Base-by-base conservation (phyloP, 2,113 vertebrate genomes). In the Fulica atra region DNA sequence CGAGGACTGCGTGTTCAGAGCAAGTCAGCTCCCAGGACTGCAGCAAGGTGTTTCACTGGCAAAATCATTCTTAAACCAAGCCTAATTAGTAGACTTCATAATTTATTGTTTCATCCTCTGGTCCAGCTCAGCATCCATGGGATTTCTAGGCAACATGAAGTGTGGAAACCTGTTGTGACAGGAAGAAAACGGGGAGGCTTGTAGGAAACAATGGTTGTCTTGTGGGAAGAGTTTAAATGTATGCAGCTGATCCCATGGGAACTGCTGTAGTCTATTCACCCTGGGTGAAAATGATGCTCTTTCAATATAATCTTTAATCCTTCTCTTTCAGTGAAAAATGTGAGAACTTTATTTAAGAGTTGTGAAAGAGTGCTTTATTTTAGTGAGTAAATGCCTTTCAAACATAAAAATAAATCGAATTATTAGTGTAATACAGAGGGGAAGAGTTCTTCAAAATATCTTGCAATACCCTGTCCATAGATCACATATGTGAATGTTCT, bases 251-350 rank as follows among this genome's bases (percentile, higher is more conserved):
- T 95, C 97, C 97, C 97, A 96, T 94, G 98, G 97, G 97, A 98
- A 98, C 86, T 90, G 93, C 95, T 73, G 71, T 23, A 31, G 85
- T 29, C 89, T 92, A 85, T 96, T 97, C 97, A 96, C 40, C 46
- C 94, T 87, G 81, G 93, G 96, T 97, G 97, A 95, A 96, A 98
- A 98, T 97, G 96, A 97, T 97, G 97, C 77, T 96, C 93, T 97
- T 96, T 97, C 95, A 96, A 97, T 96, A 96, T 97, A 63, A 94
- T 95, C 96, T 96, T 78, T 98, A 97, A 97, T 96, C 97, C 97
- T 97, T 93, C 86, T 95, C 95, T 97, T 97, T 95, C 94, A 93
- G 82, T 86, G 84, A 86, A 93, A 96, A 96, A 96, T 96, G 94
- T 64, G 92, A 97, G 92, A 94, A 94, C 80, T 96, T 97, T 64